These are phyloP conservation scores for Coluber constrictor DNA, from an alignment of 2,797 vertebrate species.

Conservation along the genomic window DNA sequence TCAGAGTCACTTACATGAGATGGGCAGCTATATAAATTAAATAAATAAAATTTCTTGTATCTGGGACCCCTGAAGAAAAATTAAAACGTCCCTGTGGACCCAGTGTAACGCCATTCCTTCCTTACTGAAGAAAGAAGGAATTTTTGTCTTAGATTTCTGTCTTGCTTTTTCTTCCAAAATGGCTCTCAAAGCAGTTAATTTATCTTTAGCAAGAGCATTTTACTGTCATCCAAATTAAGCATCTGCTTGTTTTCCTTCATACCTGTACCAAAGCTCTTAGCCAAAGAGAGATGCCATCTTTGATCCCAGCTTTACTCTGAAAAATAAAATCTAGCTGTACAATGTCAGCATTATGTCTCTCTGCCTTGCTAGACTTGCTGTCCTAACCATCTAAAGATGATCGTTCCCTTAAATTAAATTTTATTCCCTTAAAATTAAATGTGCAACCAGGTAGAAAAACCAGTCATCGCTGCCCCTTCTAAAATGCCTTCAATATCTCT, in stretches of 20 bases:
- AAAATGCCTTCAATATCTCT: background rate
- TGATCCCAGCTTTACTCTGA: background rate
- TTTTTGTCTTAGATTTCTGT: background rate
- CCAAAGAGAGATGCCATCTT: background rate
- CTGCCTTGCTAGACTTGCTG: background rate
- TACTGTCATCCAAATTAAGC: background rate
- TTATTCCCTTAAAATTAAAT: background rate
- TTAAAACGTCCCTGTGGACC: background rate
- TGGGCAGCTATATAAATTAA: background rate
- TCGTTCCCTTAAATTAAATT: background rate
- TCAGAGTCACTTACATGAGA: background rate
- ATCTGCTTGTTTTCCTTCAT: background rate
- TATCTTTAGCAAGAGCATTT: background rate
- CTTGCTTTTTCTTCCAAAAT: background rate
- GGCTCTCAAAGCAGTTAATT: background rate
- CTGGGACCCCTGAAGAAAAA: background rate
- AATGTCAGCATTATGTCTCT: background rate
- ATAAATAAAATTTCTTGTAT: background rate
- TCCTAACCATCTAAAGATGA: background rate
- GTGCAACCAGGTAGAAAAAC: background rate
- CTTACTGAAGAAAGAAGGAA: background rate
- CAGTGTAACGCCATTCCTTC: background rate
- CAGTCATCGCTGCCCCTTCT: background rate
- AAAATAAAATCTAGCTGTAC: background rate
- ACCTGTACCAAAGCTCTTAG: background rate